phyloP scores from a whole-genome alignment of 2,113 vertebrate genomes.

The Cyprinodon tularosa region DNA sequence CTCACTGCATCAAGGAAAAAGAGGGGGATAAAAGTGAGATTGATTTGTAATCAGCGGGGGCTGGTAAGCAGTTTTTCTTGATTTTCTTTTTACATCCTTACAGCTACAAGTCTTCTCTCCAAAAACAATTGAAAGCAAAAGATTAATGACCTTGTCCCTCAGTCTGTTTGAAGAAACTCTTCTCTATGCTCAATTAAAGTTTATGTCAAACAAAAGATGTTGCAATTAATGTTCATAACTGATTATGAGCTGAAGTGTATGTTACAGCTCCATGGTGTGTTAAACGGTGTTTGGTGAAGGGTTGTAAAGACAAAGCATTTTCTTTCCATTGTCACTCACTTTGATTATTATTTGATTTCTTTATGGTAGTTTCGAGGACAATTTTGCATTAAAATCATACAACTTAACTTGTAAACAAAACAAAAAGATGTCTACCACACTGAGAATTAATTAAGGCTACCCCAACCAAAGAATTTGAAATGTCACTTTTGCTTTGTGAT shows the following conservation, averaged over 20 bases:
- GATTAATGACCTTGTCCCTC: conserved; percentile 30
- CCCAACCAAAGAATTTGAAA: conserved; percentile 19
- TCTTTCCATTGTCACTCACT: conserved; percentile 47
- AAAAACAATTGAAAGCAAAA: conserved; percentile 13
- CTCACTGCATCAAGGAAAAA: conserved; percentile 23
- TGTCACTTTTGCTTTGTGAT: conserved; percentile 27
- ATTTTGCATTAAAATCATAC: conserved; percentile 21
- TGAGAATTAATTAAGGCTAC: conserved; percentile 1
- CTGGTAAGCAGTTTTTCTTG: background rate
- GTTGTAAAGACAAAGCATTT: conserved; percentile 46
- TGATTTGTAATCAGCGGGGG: conserved; percentile 29
- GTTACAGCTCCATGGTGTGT: conserved; percentile 70
- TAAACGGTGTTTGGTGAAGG: conserved; percentile 66
- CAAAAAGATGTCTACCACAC: background rate
- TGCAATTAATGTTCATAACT: conserved; percentile 75
- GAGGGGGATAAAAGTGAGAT: background rate
- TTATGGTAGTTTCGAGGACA: conserved; percentile 21
- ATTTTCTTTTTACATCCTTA: conserved; percentile 8
- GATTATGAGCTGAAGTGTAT: conserved; percentile 57
- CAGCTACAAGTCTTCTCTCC: background rate
- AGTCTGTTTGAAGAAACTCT: conserved; percentile 51
- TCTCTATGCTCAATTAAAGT: conserved; percentile 69
- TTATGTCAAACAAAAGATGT: conserved; percentile 71
- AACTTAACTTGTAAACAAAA: background rate
- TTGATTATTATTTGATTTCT: conserved; percentile 48